These are phyloP conservation scores for Anthrax anthrax DNA, from an alignment of 2,888 invertebrate genomes.

Conservation along the genomic window DNA sequence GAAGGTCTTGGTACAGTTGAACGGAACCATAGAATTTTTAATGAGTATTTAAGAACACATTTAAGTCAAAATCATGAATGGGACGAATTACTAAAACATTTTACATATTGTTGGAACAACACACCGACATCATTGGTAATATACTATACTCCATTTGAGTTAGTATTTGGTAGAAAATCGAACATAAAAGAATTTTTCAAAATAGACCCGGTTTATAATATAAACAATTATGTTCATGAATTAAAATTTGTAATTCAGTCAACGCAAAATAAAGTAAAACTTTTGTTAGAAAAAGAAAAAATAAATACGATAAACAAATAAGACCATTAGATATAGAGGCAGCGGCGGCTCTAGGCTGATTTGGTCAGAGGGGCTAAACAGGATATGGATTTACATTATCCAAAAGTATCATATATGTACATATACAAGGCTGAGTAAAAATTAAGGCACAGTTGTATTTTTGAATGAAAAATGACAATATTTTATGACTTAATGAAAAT, in stretches of 20 bases:
- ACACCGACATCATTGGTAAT: slow-evolving; percentile 4
- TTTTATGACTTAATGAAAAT: too few species aligned
- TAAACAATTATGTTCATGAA: not conserved
- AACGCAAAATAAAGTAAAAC: not conserved
- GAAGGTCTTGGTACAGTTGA: slow-evolving; percentile 7
- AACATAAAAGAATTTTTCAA: not conserved
- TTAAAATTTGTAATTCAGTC: not conserved
- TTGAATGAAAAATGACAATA: too few species aligned
- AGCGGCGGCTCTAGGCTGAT: too few species aligned
- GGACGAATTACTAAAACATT: slow-evolving; percentile 4
- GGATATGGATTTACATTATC: too few species aligned
- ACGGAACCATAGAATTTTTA: slow-evolving; percentile 9
- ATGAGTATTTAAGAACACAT: slow-evolving; percentile 10
- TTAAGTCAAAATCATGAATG: slow-evolving; percentile 6
- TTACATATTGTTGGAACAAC: slow-evolving; percentile 6
- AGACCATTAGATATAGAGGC: too few species aligned
- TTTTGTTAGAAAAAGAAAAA: not conserved
- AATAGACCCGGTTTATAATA: not conserved
- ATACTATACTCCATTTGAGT: slow-evolving; percentile 8
- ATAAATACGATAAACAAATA: not conserved
- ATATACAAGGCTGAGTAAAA: too few species aligned
- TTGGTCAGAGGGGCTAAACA: too few species aligned
- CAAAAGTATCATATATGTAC: too few species aligned
- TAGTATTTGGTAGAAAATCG: slow-evolving; percentile 8
- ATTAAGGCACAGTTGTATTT: too few species aligned